Evolutionary conservation across 2,113 vertebrate species (phyloP).

Genomic region (Leptobrachium ailaonicum): DNA sequence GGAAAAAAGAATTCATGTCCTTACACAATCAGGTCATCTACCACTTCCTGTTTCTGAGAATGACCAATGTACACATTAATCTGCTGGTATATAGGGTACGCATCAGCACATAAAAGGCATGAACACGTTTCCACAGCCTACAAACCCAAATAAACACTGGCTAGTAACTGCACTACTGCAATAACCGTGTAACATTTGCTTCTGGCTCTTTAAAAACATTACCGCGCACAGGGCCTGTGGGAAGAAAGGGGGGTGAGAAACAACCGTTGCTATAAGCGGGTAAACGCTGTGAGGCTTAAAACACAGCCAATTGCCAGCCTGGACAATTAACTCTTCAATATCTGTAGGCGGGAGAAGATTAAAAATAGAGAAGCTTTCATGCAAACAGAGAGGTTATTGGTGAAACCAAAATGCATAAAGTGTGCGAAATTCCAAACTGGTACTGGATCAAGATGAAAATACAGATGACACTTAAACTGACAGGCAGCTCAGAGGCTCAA

Average conservation of each 20-base stretch:
- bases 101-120: too few species aligned
- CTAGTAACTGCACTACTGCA: too few species aligned
- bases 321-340: constrained; percentile 3
- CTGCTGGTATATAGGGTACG: too few species aligned
- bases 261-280: constrained; percentile 34
- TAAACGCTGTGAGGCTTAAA: constrained; percentile 29
- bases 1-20: not conserved
- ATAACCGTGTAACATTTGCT: not conserved
- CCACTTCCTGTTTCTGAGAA: not conserved
- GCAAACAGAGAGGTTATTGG: not conserved
- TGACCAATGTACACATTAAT: not conserved
- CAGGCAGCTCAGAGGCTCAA: too few species aligned
- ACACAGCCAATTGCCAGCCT: not conserved
- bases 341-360: constrained; percentile 28
- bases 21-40: too few species aligned
- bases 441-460: too few species aligned
- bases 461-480: too few species aligned
- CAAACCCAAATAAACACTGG: too few species aligned
- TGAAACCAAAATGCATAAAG: not conserved
- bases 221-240: constrained; percentile 15
- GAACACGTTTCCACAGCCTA: not conserved
- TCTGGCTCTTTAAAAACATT: constrained; percentile 37
- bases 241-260: constrained; percentile 5
- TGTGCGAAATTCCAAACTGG: too few species aligned
- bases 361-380: constrained; percentile 21